phyloP scores from a whole-genome alignment of 2,113 vertebrate genomes.

The Poeciliopsis prolifica region DNA sequence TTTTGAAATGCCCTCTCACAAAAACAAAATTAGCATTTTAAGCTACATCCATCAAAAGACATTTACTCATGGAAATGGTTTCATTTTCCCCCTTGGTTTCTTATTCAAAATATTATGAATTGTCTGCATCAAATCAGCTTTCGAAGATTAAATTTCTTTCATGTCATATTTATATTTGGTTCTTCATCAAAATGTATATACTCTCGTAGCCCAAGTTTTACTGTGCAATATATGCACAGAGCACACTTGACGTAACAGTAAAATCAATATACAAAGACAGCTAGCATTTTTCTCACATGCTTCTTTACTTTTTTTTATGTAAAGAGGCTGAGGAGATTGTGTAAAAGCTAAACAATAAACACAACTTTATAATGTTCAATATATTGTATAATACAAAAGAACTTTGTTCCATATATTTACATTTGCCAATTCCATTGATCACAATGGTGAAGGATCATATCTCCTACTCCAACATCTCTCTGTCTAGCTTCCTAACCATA shows the following conservation, averaged over 20 bases:
- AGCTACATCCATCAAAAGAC: background rate
- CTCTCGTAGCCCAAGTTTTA: background rate
- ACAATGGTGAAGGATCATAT: too few relatives aligned
- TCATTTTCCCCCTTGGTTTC: background rate
- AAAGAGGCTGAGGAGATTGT: background rate
- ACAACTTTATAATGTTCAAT: background rate
- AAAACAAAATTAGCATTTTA: background rate
- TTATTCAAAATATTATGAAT: background rate
- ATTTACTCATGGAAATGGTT: background rate
- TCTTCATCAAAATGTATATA: background rate
- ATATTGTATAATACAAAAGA: too few relatives aligned
- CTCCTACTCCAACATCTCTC: too few relatives aligned
- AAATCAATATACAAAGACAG: background rate
- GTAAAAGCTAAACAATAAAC: background rate
- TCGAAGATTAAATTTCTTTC: background rate
- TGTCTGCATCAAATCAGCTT: background rate
- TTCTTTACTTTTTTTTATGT: background rate
- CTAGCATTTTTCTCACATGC: background rate
- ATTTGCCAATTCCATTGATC: too few relatives aligned
- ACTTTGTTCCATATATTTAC: too few relatives aligned
- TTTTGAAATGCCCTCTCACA: background rate
- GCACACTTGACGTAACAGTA: background rate
- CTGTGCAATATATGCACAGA: background rate
- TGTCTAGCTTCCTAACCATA: too few relatives aligned
- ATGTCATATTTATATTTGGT: background rate